These are phyloP conservation scores for Takifugu ocellatus DNA, from an alignment of 2,797 vertebrate genomes.

Conservation along the genomic window DNA sequence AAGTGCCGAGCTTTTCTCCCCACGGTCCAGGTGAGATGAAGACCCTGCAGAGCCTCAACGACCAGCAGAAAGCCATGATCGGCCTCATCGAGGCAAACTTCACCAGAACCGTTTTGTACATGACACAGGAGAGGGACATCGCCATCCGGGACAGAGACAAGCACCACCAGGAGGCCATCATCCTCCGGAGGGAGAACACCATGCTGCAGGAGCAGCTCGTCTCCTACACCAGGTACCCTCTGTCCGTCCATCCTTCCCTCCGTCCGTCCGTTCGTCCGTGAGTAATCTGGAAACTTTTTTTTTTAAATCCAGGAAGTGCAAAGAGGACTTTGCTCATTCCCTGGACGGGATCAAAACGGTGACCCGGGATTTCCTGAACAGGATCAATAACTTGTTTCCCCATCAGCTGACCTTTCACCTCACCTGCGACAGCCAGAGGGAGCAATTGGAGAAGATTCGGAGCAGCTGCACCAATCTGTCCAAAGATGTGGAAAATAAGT, in stretches of 20 bases:
- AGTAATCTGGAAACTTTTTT: not conserved
- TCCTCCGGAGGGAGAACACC: slow-evolving; percentile 51
- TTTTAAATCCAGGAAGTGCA: slow-evolving; percentile 61
- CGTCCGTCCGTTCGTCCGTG: not conserved
- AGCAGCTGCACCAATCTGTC: slow-evolving; percentile 77
- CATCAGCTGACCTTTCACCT: slow-evolving; percentile 75
- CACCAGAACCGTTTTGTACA: slow-evolving; percentile 55
- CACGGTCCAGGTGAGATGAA: slow-evolving; percentile 49
- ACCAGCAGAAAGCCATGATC: slow-evolving; percentile 61
- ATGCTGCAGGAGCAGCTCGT: slow-evolving; percentile 59
- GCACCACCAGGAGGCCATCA: slow-evolving; percentile 32
- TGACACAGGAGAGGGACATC: slow-evolving; percentile 50
- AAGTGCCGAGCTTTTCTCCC: not conserved
- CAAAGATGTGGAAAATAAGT: slow-evolving; percentile 73
- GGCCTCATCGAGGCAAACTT: slow-evolving; percentile 67
- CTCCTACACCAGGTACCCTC: slow-evolving; percentile 54
- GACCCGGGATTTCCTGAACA: slow-evolving; percentile 61
- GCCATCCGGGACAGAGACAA: slow-evolving; percentile 39
- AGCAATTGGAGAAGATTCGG: slow-evolving; percentile 70
- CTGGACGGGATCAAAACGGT: slow-evolving; percentile 65
- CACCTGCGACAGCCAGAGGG: slow-evolving; percentile 68
- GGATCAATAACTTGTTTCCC: slow-evolving; percentile 69
- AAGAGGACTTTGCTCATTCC: slow-evolving; percentile 65
- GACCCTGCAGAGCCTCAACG: slow-evolving; percentile 44
- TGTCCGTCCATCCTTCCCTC: not conserved